Evolutionary conservation across 2,888 invertebrate species (phyloP).

Genomic region (Thecocarcelia acutangulata): DNA sequence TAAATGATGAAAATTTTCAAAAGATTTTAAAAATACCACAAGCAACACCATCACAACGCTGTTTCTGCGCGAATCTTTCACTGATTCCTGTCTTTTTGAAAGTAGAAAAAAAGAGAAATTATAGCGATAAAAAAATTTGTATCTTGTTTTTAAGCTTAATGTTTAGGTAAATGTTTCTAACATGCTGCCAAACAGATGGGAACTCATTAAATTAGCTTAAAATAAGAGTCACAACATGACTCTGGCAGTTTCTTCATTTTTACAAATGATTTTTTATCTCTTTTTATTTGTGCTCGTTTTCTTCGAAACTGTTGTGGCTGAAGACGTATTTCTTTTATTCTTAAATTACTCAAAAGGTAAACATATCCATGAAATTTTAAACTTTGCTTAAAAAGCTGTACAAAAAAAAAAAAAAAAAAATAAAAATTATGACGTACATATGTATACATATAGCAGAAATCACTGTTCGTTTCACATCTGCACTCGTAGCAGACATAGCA

Average conservation of each 20-base stretch:
- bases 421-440: too few species aligned
- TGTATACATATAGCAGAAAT: too few species aligned
- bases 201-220: constrained; percentile 70
- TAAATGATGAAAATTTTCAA: constrained; percentile 81
- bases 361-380: too few species aligned
- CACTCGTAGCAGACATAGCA: too few species aligned
- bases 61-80: constrained; percentile 11
- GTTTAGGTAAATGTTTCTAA: constrained; percentile 65
- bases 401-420: too few species aligned
- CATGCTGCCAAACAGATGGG: constrained; percentile 68
- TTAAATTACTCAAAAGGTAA: too few species aligned
- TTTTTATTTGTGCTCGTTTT: background rate
- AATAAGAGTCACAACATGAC: constrained; percentile 67
- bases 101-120: background rate
- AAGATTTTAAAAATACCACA: constrained; percentile 80
- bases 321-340: too few species aligned
- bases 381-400: too few species aligned
- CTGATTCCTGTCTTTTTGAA: constrained; percentile 15
- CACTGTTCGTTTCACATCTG: too few species aligned
- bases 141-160: constrained; percentile 66
- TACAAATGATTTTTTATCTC: constrained; percentile 38
- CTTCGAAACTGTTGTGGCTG: background rate
- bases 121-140: constrained; percentile 57
- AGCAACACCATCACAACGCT: constrained; percentile 49
- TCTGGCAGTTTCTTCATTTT: constrained; percentile 37